Evolutionary conservation across 1,140 invertebrate species (phyloP), one percentile per base, ranked within the genome.

Genomic region (Tenebrio molitor): DNA sequence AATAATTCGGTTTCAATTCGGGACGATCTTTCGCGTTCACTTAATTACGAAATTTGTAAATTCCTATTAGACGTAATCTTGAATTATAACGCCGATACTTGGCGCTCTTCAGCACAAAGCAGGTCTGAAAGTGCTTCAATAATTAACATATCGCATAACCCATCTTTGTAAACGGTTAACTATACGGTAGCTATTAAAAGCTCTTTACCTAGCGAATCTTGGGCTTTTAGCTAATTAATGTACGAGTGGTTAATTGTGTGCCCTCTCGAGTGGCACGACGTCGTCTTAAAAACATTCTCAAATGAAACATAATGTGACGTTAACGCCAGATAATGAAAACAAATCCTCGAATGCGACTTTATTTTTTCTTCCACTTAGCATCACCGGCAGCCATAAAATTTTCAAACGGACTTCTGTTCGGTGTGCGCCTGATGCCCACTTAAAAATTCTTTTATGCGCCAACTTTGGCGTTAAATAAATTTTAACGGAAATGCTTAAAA

Each of bases 371-470:
- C 23, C 2, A 29, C 21, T 58, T 29, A 29, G 29, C 23, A 58
- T 58, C 44, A 50, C 44, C n/a, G 19, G 17, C 3, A 21, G 44
- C 23, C 23, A 58, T 58, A 58, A 58, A 58, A 58, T 29, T 58
- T 58, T 58, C 50, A 58, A 50, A 50, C 44, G 19, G 50, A 58
- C 50, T 14, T 29, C 1, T 29, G 21, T 29, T 58, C 50, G n/a
- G 50, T 29, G 19, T 29, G 50, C 50, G 50, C 23, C 23, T 29
- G 19, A 58, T 58, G 50, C 50, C 50, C 50, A 58, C 50, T 58
- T 58, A 58, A 58, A 58, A 58, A 58, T 58, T 58, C 50, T 58
- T 58, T 58, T 58, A 58, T 58, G 12, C 50, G n/a, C 50, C n/a
- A 58, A 58, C 50, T 58, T 58, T 25, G 50, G 50, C 50, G 50